phyloP scores from a whole-genome alignment of 2,797 vertebrate genomes.

The Falco peregrinus region DNA sequence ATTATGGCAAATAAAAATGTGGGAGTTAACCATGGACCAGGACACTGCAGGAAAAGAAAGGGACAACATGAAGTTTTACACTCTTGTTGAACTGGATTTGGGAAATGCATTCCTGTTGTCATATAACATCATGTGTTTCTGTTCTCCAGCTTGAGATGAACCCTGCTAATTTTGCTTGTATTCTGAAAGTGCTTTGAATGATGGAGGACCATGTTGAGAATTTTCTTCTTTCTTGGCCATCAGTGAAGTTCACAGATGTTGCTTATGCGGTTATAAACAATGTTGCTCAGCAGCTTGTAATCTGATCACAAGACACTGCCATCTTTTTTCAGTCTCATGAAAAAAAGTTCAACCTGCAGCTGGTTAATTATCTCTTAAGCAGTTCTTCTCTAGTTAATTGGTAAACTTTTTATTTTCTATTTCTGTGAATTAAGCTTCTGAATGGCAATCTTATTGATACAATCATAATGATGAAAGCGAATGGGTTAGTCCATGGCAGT shows the following conservation, averaged over 20 bases:
- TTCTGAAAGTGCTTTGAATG: neutral
- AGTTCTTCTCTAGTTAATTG: neutral
- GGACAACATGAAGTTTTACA: neutral
- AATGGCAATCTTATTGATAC: neutral
- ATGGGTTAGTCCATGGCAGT: neutral
- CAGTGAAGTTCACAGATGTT: conserved; percentile 5
- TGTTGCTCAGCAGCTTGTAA: neutral
- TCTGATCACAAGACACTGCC: neutral
- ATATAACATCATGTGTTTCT: neutral
- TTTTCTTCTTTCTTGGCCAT: neutral
- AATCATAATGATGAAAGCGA: neutral
- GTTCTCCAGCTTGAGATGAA: neutral
- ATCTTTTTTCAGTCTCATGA: neutral
- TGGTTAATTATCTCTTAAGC: neutral
- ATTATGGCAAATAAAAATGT: neutral
- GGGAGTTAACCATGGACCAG: neutral
- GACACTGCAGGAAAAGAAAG: neutral
- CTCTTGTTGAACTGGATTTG: neutral
- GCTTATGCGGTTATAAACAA: neutral
- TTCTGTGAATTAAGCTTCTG: neutral
- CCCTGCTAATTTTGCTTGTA: neutral
- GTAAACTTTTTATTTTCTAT: neutral
- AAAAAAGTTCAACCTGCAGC: neutral
- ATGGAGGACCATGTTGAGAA: neutral
- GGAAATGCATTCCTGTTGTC: neutral